phyloP scores from a whole-genome alignment of 1,140 invertebrate genomes.

The Caenorhabditis inopinata region DNA sequence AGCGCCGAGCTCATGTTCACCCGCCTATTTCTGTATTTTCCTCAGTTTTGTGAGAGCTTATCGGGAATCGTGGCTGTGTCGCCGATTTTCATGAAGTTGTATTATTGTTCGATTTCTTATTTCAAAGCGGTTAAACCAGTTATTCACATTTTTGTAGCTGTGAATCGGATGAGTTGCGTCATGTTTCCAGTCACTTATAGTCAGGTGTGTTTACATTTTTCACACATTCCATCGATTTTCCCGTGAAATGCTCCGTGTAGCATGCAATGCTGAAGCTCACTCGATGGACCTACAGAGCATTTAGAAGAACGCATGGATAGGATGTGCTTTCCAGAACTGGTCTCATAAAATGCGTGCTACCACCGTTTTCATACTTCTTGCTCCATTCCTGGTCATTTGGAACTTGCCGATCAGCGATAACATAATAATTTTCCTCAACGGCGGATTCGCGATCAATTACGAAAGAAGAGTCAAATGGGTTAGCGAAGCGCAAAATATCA shows the following conservation, averaged over 20 bases:
- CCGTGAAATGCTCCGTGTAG: too few relatives aligned
- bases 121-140: not conserved
- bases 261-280: too few relatives aligned
- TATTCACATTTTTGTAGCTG: not conserved
- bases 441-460: not conserved
- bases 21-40: not conserved
- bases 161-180: conserved; percentile 9
- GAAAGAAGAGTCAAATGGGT: not conserved
- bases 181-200: not conserved
- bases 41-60: not conserved
- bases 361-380: not conserved
- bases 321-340: conserved; percentile 16
- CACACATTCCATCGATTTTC: not conserved
- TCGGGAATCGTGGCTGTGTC: not conserved
- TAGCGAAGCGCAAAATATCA: too few relatives aligned
- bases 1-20: not conserved
- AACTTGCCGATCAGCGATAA: not conserved
- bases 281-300: too few relatives aligned
- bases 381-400: not conserved
- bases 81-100: not conserved
- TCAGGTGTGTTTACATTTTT: not conserved
- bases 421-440: not conserved
- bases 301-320: too few relatives aligned
- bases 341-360: not conserved
- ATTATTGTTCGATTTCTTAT: not conserved